A percentile compares a stretch with the other conserved stretches of the same genome.
Conservation (phyloP, 2,113 vertebrate species). For the Clarias magur region DNA sequence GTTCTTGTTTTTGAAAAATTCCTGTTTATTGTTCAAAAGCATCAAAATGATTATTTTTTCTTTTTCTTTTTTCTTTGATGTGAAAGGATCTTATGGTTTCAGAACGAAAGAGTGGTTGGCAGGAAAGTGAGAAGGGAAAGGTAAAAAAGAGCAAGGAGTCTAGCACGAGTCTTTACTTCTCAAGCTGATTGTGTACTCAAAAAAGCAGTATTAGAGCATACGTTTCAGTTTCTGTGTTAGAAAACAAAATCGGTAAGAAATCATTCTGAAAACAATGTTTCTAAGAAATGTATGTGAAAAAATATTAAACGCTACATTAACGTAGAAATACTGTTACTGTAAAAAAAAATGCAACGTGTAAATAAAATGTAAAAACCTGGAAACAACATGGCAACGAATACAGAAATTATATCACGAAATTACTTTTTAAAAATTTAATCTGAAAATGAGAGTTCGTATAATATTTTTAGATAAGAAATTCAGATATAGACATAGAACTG, state of each 20-base stretch:
- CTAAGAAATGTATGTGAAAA: background rate
- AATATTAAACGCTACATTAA: background rate
- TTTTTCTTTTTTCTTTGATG: background rate
- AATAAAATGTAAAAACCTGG: background rate
- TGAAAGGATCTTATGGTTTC: background rate
- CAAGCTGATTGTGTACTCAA: background rate
- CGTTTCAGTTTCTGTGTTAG: conserved; percentile 26
- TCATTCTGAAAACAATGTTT: background rate
- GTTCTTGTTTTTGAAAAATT: background rate
- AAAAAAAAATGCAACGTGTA: background rate
- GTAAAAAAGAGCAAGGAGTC: background rate
- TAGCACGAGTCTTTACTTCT: background rate
- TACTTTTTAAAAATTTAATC: background rate
- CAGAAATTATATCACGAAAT: background rate
- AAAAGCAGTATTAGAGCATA: background rate
- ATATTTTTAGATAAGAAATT: background rate
- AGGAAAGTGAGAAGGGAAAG: conserved; percentile 4
- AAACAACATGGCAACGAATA: background rate
- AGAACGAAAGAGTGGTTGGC: background rate
- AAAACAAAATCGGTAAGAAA: background rate
- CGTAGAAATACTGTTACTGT: background rate
- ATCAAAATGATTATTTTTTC: background rate
- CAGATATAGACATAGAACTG: background rate
- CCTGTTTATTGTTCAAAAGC: background rate
- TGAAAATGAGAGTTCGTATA: background rate